Base-by-base conservation (phyloP, 2,888 invertebrate genomes). In the Aelia acuminata region DNA sequence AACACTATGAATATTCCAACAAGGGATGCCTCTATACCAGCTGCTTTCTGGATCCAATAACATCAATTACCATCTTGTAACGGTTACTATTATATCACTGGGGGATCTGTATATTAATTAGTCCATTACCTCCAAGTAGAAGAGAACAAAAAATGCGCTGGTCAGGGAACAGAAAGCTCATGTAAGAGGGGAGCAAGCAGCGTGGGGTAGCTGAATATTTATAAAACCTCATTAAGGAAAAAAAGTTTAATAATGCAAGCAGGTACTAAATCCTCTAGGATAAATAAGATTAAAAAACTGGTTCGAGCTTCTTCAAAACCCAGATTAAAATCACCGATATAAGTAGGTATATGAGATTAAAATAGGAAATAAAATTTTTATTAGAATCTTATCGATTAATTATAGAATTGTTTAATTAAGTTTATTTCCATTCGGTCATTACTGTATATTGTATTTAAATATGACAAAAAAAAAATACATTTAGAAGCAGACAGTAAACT, bases 211-310 rank as follows among this genome's bases (percentile, higher is more conserved):
- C 18, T 70, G 63, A 70, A 70, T 70, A 70, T 70, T 70, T 70
- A 70, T 70, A 70, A 70, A 70, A 70, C 63, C 63, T 70, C 63
- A 70, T 70, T 70, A 70, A 70, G 31, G n/a, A n/a, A 70, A 70
- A 70, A 53, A 35, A 70, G 63, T 18, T 35, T 35, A 35, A 70
- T 35, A 70, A 70, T 35, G 18, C 0, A 35, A 57, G 26, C 15
- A 35, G 18, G 18, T 70, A 70, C 35, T 70, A 70, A 70, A 70
- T 70, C 35, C 5, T 70, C 63, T 35, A 4, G 3, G 31, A 20
- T 70, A 70, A 35, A 70, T 35, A 35, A 35, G 18, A 35, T 10
- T 1, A n/a, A 57, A 31, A 57, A 57, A 57, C 26, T 57, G 26
- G 57, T 26, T 8, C 4, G 53, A n/a, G 2, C n/a, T 10, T 0